Percentiles rank a stretch among this genome's conserved stretches.
These are phyloP conservation scores for Melieria picta DNA, from an alignment of 2,888 invertebrate genomes.

Conservation along the genomic window DNA sequence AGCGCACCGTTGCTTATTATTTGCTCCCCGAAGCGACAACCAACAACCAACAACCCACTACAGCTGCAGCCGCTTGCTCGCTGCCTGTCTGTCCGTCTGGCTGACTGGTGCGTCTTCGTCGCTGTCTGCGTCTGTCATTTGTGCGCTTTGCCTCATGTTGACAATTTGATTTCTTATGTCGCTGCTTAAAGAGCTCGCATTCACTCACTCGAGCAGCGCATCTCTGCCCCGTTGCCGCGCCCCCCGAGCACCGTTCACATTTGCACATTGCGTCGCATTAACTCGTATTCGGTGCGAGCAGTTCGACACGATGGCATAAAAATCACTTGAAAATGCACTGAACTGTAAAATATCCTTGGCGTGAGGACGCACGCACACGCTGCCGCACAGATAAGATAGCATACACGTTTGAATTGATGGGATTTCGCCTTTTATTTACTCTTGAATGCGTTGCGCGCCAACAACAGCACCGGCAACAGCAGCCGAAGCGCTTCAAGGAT, in stretches of 20 bases:
- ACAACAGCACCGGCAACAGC: too few species aligned
- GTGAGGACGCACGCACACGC: slow-evolving; percentile 14
- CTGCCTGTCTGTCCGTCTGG: background rate
- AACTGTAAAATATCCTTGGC: slow-evolving; percentile 51
- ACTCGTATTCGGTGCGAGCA: slow-evolving; percentile 9
- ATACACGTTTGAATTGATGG: background rate
- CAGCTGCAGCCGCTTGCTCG: background rate
- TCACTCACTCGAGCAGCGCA: background rate
- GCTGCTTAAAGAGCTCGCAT: slow-evolving; percentile 15
- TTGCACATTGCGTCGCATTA: background rate
- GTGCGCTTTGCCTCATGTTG: slow-evolving; percentile 6
- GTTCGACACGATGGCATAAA: slow-evolving; percentile 40
- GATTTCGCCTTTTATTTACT: slow-evolving; percentile 6
- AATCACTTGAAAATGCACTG: slow-evolving; percentile 52
- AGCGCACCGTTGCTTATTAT: background rate
- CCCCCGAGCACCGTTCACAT: background rate
- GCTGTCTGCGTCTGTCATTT: background rate
- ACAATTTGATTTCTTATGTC: slow-evolving; percentile 14
- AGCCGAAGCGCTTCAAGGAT: background rate
- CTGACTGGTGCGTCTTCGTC: background rate
- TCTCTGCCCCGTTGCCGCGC: background rate
- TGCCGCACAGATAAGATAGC: background rate
- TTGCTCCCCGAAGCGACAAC: background rate
- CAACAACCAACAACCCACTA: background rate
- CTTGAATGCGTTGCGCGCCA: background rate